phyloP scores from a whole-genome alignment of 2,888 invertebrate genomes.

The Euclidia mi region DNA sequence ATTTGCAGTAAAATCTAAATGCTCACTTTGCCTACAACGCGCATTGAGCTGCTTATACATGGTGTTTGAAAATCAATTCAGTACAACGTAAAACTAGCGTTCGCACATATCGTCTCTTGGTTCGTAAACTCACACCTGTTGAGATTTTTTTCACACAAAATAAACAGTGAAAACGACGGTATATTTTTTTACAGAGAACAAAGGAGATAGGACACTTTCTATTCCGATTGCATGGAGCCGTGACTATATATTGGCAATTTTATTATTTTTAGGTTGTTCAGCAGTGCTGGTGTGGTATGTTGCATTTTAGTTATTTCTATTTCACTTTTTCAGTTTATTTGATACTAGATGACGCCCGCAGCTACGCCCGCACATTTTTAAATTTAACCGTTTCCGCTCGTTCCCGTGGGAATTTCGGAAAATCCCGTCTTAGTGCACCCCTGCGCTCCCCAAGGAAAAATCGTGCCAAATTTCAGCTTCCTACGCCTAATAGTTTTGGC shows the following conservation, averaged over 20 bases:
- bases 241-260: constrained; percentile 9
- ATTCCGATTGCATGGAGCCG: background rate
- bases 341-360: no score
- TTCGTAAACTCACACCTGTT: constrained; percentile 40
- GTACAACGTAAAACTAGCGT: constrained; percentile 37
- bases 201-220: constrained; percentile 9
- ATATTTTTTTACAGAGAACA: constrained; percentile 16
- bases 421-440: no score
- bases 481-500: no score
- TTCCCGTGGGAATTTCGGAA: no score
- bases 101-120: constrained; percentile 30
- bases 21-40: constrained; percentile 11
- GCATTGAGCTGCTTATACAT: constrained; percentile 51
- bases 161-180: constrained; percentile 8
- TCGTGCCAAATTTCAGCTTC: no score
- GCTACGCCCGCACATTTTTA: no score
- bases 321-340: no score
- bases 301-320: background rate
- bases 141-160: constrained; percentile 40
- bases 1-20: constrained; percentile 17
- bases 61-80: constrained; percentile 58
- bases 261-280: background rate
- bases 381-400: no score
- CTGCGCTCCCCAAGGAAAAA: no score
- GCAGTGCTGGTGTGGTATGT: background rate